Conservation (phyloP, 2,113 vertebrate species). For the Oxyura jamaicensis region DNA sequence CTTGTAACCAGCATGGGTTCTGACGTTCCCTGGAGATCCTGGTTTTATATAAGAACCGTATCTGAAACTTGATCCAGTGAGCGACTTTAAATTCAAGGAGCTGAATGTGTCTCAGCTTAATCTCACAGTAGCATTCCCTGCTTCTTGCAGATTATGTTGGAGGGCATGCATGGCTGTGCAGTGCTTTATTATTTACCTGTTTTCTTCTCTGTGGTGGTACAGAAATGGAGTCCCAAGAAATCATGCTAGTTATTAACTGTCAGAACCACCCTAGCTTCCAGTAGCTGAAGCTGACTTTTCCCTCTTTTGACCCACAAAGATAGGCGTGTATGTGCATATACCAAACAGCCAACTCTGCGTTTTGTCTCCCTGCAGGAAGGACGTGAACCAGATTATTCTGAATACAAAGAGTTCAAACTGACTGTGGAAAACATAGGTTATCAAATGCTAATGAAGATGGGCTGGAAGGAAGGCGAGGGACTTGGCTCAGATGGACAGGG, state of each 20-base stretch:
- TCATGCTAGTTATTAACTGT: not conserved
- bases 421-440: constrained; percentile 98
- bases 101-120: not conserved
- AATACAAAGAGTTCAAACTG: constrained; percentile 98
- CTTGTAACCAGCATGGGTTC: not conserved
- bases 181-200: not conserved
- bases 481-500: constrained; percentile 92
- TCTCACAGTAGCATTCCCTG: not conserved
- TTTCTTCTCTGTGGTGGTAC: not conserved
- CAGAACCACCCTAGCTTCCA: not conserved
- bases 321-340: fast-evolving
- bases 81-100: not conserved
- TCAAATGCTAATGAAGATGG: constrained; percentile 99
- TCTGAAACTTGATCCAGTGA: not conserved
- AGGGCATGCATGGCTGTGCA: not conserved
- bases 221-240: not conserved
- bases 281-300: not conserved
- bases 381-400: constrained; percentile 94
- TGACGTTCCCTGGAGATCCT: not conserved
- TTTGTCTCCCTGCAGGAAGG: constrained; percentile 84
- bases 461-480: constrained; percentile 97
- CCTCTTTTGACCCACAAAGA: constrained; percentile 7
- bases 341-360: constrained; percentile 36
- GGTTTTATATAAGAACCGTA: not conserved
- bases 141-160: not conserved